Evolutionary conservation across 2,888 invertebrate genomes (phyloP).

Genomic region (Lucinisca nassula): DNA sequence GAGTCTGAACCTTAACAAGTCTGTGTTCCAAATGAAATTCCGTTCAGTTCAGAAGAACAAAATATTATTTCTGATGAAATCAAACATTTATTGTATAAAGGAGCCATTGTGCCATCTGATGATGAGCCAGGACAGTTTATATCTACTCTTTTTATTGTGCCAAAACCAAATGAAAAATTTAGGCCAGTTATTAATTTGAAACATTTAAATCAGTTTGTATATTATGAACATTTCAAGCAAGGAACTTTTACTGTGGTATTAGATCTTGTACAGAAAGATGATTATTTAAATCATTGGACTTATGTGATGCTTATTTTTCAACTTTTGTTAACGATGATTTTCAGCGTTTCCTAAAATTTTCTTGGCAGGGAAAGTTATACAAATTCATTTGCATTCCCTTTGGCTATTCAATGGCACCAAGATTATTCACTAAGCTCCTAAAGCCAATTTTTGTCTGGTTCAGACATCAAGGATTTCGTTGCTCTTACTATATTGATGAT

Average conservation of each 20-base stretch:
- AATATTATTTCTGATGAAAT: neutral
- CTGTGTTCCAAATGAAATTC: neutral
- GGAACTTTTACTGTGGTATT: constrained; percentile 44
- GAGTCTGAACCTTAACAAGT: neutral
- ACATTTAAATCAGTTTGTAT: constrained; percentile 48
- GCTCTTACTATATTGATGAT: constrained; percentile 49
- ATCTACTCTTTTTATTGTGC: constrained; percentile 1
- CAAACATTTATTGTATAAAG: neutral
- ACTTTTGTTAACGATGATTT: constrained; percentile 21
- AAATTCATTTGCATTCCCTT: constrained; percentile 38
- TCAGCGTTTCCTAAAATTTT: constrained; percentile 44
- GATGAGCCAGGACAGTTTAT: constrained; percentile 23
- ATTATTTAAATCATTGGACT: constrained; percentile 34
- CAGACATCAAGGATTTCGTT: constrained; percentile 25
- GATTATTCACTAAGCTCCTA: constrained; percentile 34
- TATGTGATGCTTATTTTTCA: constrained; percentile 37
- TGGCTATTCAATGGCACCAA: constrained; percentile 23
- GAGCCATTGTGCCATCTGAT: constrained; percentile 21
- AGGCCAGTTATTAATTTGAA: constrained; percentile 18
- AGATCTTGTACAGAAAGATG: constrained; percentile 32
- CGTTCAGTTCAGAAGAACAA: neutral
- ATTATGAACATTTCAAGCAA: constrained; percentile 55
- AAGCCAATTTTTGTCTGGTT: constrained; percentile 46
- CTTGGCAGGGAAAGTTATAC: constrained; percentile 23
- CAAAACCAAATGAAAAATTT: neutral